These are phyloP conservation scores for Drosophila bifasciata DNA, from an alignment of 1,140 invertebrate genomes.

Conservation along the genomic window DNA sequence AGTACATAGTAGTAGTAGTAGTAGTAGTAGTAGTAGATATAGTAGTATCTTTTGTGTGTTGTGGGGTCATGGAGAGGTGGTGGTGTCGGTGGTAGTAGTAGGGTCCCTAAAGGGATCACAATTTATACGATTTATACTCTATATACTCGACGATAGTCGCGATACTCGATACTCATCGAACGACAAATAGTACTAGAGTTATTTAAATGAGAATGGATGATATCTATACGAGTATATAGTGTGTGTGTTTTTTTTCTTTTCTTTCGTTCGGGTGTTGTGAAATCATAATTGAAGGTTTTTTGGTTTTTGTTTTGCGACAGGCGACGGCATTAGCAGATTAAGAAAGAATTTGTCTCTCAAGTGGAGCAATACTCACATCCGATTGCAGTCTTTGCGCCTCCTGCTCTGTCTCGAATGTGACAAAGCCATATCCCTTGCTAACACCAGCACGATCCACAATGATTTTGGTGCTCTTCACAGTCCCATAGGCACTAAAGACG, in stretches of 20 bases:
- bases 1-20: conserved; percentile 13
- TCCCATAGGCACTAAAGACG: conserved; percentile 94
- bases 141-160: too few species aligned
- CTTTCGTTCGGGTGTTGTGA: conserved; percentile 7
- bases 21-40: conserved; percentile 29
- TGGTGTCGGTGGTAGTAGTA: conserved; percentile 57
- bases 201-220: neutral
- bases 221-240: too few species aligned
- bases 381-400: conserved; percentile 91
- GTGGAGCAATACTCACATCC: conserved; percentile 84
- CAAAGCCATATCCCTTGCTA: conserved; percentile 97
- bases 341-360: conserved; percentile 18
- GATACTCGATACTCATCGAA: neutral
- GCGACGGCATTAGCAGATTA: conserved; percentile 39
- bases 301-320: conserved; percentile 38
- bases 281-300: conserved; percentile 33
- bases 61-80: conserved; percentile 33
- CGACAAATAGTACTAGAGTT: too few species aligned
- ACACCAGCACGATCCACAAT: conserved; percentile 96
- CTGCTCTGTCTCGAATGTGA: conserved; percentile 97
- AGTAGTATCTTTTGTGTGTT: conserved; percentile 50
- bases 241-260: conserved; percentile 10
- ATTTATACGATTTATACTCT: neutral
- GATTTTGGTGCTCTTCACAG: conserved; percentile 96
- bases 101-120: conserved; percentile 54